Base-by-base conservation (phyloP, 1,140 invertebrate genomes). In the Meloidogyne exigua region DNA sequence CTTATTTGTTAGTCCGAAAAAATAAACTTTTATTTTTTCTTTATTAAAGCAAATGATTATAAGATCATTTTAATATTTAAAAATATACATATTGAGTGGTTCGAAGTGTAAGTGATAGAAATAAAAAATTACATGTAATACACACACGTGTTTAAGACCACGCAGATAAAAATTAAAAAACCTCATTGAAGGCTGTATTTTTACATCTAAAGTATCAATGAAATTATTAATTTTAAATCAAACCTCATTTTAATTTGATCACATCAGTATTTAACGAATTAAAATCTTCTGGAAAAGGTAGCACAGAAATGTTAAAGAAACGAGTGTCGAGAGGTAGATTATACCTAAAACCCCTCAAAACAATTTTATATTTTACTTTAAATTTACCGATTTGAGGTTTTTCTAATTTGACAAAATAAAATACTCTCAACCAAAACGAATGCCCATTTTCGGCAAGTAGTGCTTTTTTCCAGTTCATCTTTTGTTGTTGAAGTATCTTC, bases 311-410 rank as follows among this genome's bases (percentile, higher is more conserved):
- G 23, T 80, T 71, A 68, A 84, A 82, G 21, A 82, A 82, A 9
- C 83, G 80, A n/a, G 81, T 84, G 42, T 76, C 70, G 28, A 76
- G 26, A 28, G 82, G 82, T 36, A 82, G 42, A 69, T 82, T 82
- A 66, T 82, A 82, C 13, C 81, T 82, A 25, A 78, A 82, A 32
- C n/a, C n/a, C n/a, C n/a, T n/a, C n/a, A n/a, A n/a, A n/a, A n/a
- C n/a, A n/a, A n/a, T n/a, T n/a, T n/a, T n/a, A 32, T 3, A 32
- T 32, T 32, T 32, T 32, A 32, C 2, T 32, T 32, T 32, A 32
- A 11, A 67, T 13, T 67, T 26, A 82, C 82, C 81, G 68, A 78
- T 82, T 82, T 68, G 32, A 25, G 13, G 36, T 63, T 62, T 82
- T 82, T 57, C 65, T 68, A 2, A 80, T 82, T 76, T 82, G 73